Evolutionary conservation across 2,113 vertebrate species (phyloP).

Genomic region (Trochalopteron elliotii): DNA sequence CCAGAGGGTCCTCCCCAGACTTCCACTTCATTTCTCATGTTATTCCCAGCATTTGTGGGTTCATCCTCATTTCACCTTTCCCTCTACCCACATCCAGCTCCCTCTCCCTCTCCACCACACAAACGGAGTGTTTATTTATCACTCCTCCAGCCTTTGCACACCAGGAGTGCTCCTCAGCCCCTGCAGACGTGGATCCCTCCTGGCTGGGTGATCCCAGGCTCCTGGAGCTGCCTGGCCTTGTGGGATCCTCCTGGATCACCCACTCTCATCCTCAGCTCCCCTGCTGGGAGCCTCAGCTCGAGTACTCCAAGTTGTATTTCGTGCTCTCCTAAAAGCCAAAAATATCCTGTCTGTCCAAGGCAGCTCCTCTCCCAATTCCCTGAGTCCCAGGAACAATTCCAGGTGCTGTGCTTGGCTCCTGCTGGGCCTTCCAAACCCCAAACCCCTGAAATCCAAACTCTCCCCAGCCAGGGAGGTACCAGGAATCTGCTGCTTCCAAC

Average conservation of each 20-base stretch:
- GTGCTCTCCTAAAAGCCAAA: not conserved
- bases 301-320: not conserved
- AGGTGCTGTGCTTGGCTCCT: not conserved
- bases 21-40: not conserved
- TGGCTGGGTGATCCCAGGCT: not conserved
- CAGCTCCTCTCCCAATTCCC: not conserved
- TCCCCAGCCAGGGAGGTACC: not conserved
- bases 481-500: not conserved
- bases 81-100: not conserved
- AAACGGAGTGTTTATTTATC: not conserved
- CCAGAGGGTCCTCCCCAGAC: not conserved
- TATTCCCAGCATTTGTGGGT: not conserved
- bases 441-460: not conserved
- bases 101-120: accelerated
- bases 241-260: not conserved
- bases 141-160: not conserved
- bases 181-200: not conserved
- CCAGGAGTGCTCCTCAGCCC: not conserved
- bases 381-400: not conserved
- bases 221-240: not conserved
- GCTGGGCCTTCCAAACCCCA: not conserved
- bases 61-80: not conserved
- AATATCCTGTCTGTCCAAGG: not conserved
- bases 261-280: not conserved
- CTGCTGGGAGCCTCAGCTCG: not conserved